Base-by-base conservation (phyloP, 2,888 invertebrate species). In the Apodemia zela region DNA sequence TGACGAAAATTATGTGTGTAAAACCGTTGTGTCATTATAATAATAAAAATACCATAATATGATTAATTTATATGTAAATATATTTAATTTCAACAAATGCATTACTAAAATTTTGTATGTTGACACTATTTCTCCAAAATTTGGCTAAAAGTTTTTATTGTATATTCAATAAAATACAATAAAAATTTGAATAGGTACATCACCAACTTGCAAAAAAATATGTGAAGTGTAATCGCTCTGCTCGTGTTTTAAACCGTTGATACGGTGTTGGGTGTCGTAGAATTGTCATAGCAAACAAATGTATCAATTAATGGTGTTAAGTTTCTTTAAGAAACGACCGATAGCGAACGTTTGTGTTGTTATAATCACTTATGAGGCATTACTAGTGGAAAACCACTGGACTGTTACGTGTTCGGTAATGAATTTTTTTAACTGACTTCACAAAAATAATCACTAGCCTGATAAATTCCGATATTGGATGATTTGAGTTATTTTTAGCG, bases 271-370 rank as follows among this genome's bases (percentile, higher is more conserved):
- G 70, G 73, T 82, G 76, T 77, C 79, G 75, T 69, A 75, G 76
- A 73, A 77, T 74, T 73, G 75, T 73, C 68, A 73, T 68, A 66
- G 71, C 72, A 78, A 76, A 77, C 78, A 78, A 75, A 69, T 62
- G 67, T 74, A 76, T 79, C 81, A 78, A 80, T 78, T 75, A 73
- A 75, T 75, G 71, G 76, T 74, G 72, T 81, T 69, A 65, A 68
- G 71, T 80, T 79, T 74, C 79, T 45, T 29, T 47, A 59, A 54
- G 54, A 25, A 54, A 54, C 25, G 54, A 25, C 54, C 54, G 54
- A 54, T 54, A 25, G 54, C 21, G 54, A 54, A 25, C 11, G 21
- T 54, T 54, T 54, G 25, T 54, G 25, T 54, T 29, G 25, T 25
- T 25, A 51, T 54, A 54, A 49, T 15, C 54, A 54, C 54, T 54